Percentiles rank a stretch among this genome's conserved stretches.
Evolutionary conservation across 2,113 vertebrate genomes (phyloP).

Genomic region (Eulemur macaco): DNA sequence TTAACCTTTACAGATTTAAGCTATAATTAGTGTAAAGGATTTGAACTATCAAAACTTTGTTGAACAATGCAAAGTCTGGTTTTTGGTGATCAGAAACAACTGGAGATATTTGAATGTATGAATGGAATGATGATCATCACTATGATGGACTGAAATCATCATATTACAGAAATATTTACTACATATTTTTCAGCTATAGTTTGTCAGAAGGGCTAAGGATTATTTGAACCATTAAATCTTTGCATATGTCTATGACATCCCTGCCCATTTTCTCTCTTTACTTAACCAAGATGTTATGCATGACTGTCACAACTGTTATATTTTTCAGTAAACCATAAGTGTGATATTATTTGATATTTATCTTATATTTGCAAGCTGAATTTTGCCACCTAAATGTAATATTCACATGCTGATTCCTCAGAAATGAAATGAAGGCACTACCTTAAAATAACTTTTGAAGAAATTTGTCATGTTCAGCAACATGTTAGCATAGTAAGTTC

Average conservation of each 20-base stretch:
- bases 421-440: no score
- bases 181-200: background rate
- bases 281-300: background rate
- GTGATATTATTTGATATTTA: no score
- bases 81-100: background rate
- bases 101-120: background rate
- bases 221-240: constrained; percentile 28
- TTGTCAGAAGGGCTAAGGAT: constrained; percentile 10
- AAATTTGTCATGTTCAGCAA: no score
- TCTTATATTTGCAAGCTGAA: no score
- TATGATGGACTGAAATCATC: background rate
- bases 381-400: no score
- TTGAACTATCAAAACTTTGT: background rate
- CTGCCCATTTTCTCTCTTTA: background rate
- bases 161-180: background rate
- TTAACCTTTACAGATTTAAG: constrained; percentile 19
- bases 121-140: background rate
- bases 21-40: background rate
- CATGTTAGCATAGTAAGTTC: no score
- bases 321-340: no score
- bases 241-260: background rate
- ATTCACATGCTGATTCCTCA: no score
- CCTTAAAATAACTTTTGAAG: no score
- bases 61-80: background rate
- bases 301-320: no score